Percentiles rank a stretch among this genome's conserved stretches.
phyloP scores from a whole-genome alignment of 2,797 vertebrate genomes.

The Capromys pilorides region DNA sequence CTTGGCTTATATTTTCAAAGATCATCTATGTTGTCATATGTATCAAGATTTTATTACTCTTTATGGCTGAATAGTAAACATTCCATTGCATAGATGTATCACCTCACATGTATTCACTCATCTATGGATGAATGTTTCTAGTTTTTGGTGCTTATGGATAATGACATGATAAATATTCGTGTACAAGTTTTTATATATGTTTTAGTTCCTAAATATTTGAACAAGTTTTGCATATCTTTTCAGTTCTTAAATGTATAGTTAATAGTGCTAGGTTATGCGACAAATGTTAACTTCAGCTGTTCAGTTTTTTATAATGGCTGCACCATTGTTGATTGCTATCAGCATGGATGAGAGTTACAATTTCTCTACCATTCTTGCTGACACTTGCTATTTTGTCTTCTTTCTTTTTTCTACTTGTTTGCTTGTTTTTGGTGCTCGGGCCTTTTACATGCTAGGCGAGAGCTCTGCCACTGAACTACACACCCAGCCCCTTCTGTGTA shows the following conservation, averaged over 20 bases:
- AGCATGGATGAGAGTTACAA: background rate
- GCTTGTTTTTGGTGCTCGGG: background rate
- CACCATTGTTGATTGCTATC: background rate
- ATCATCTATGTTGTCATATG: background rate
- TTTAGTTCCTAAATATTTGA: slow-evolving; percentile 36
- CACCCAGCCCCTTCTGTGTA: background rate
- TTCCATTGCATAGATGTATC: background rate
- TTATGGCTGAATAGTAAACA: background rate
- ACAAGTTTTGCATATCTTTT: background rate
- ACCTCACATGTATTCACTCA: slow-evolving; percentile 10
- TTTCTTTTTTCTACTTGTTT: background rate
- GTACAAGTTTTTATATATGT: background rate
- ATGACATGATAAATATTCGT: slow-evolving; percentile 14
- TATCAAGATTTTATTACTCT: background rate
- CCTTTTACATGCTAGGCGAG: background rate
- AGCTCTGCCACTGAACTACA: background rate
- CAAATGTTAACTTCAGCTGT: background rate
- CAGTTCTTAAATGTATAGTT: background rate
- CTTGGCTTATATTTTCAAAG: slow-evolving; percentile 5
- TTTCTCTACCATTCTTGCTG: background rate
- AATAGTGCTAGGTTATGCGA: background rate
- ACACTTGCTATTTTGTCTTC: background rate
- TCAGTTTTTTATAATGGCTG: background rate
- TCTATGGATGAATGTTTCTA: background rate
- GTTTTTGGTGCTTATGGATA: slow-evolving; percentile 24